These are phyloP conservation scores for Aulostomus chinensis DNA, from an alignment of 2,797 vertebrate species.

Conservation along the genomic window DNA sequence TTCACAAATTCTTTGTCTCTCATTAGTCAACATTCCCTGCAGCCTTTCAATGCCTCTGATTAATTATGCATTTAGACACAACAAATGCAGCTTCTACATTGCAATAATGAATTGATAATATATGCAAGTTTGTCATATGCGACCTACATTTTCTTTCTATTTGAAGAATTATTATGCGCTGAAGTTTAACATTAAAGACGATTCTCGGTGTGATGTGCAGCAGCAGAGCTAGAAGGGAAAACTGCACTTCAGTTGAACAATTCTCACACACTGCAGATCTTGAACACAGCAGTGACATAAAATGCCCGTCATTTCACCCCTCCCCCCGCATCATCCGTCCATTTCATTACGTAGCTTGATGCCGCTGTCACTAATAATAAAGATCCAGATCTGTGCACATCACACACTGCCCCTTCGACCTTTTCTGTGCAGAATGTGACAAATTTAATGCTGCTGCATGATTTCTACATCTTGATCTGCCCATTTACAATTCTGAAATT, in stretches of 20 bases:
- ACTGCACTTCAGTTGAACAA: too few relatives aligned
- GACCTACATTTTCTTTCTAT: constrained; percentile 47
- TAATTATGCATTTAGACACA: constrained; percentile 64
- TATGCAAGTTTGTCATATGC: constrained; percentile 41
- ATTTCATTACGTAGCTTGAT: constrained; percentile 38
- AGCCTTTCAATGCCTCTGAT: constrained; percentile 41
- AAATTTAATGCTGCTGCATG: constrained; percentile 39
- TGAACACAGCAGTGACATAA: too few relatives aligned
- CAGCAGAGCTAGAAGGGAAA: neutral
- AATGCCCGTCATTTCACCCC: too few relatives aligned
- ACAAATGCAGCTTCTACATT: constrained; percentile 36
- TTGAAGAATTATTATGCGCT: constrained; percentile 23
- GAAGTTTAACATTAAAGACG: constrained; percentile 1
- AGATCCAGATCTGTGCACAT: constrained; percentile 43
- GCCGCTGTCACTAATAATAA: constrained; percentile 56
- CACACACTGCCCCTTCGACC: constrained; percentile 32
- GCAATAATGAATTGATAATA: constrained; percentile 63
- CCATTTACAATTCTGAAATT: constrained; percentile 16
- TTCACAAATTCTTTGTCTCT: constrained; percentile 44
- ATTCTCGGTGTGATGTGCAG: too few relatives aligned
- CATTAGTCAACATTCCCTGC: constrained; percentile 29
- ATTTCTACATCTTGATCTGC: too few relatives aligned
- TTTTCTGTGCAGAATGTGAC: constrained; percentile 44
- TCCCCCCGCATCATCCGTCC: neutral
- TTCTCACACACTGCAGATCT: too few relatives aligned